Evolutionary conservation across 2,797 vertebrate species (phyloP).

Genomic region (Fratercula arctica): DNA sequence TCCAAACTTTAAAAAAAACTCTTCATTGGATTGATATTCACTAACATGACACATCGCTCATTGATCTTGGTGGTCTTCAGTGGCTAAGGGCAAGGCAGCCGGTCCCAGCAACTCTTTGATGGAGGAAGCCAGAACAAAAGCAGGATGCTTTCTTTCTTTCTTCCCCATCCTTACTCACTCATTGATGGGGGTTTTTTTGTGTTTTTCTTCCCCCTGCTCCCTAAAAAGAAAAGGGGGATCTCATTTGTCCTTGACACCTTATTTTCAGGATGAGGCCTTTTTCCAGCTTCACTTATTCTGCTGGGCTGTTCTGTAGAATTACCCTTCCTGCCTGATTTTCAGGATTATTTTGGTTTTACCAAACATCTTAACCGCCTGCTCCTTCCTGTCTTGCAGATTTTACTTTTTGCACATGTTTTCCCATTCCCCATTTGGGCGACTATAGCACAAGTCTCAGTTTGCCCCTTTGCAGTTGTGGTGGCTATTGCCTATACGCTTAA

Average conservation of each 20-base stretch:
- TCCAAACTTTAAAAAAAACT: neutral
- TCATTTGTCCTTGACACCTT: neutral
- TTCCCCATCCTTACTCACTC: neutral
- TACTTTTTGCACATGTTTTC: no score
- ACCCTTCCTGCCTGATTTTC: no score
- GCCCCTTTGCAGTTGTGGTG: no score
- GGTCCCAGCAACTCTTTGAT: neutral
- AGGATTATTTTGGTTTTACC: neutral
- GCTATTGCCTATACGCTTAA: no score
- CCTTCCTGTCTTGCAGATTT: no score
- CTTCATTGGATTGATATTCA: neutral
- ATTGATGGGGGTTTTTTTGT: no score
- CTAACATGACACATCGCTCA: neutral
- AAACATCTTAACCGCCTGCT: neutral
- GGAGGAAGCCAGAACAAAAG: neutral
- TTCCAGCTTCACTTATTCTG: neutral
- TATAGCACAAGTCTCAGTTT: no score
- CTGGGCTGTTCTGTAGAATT: no score
- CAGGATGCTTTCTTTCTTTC: neutral
- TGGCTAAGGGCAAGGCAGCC: neutral
- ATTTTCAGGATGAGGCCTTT: neutral
- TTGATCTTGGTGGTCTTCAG: neutral
- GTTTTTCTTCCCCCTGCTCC: accelerated
- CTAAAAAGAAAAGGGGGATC: accelerated
- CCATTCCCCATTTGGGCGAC: no score